Conservation (phyloP, 2,797 vertebrate species). For the Pipistrellus kuhlii region DNA sequence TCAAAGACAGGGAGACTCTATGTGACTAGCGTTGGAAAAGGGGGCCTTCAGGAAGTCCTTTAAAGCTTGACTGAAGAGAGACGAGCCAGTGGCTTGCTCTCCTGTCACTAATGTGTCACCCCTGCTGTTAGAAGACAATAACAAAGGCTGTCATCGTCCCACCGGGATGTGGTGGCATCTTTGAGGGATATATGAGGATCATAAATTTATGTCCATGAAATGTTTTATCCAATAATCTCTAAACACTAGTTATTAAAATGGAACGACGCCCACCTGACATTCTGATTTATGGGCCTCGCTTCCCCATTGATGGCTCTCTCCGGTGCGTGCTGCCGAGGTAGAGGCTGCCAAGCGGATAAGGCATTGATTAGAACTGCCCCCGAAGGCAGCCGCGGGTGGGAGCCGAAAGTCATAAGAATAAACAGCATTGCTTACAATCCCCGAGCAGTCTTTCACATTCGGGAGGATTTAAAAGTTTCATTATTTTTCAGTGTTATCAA, state of each 20-base stretch:
- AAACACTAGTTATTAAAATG: constrained; percentile 74
- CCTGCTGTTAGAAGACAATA: constrained; percentile 44
- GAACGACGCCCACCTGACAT: constrained; percentile 56
- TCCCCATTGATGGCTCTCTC: constrained; percentile 81
- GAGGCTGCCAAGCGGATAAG: constrained; percentile 82
- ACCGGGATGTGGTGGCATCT: not conserved
- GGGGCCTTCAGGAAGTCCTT: constrained; percentile 7
- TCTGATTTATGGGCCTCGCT: constrained; percentile 73
- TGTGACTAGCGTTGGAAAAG: not conserved
- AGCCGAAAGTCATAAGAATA: constrained; percentile 81
- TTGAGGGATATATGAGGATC: constrained; percentile 15
- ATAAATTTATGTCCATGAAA: constrained; percentile 53
- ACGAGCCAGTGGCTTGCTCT: not conserved
- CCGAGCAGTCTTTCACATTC: constrained; percentile 80
- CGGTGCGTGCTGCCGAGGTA: constrained; percentile 79
- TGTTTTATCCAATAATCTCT: constrained; percentile 67
- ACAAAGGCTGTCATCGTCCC: constrained; percentile 12
- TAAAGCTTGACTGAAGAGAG: not conserved
- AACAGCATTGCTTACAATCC: constrained; percentile 75
- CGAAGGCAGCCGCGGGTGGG: constrained; percentile 65
- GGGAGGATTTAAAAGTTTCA: constrained; percentile 81
- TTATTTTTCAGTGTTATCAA: constrained; percentile 77
- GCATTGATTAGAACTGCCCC: constrained; percentile 79
- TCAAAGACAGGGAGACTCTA: not conserved
- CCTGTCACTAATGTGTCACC: not conserved